Evolutionary conservation across 2,797 vertebrate species (phyloP).

Genomic region (Hypotaenidia okinawae): DNA sequence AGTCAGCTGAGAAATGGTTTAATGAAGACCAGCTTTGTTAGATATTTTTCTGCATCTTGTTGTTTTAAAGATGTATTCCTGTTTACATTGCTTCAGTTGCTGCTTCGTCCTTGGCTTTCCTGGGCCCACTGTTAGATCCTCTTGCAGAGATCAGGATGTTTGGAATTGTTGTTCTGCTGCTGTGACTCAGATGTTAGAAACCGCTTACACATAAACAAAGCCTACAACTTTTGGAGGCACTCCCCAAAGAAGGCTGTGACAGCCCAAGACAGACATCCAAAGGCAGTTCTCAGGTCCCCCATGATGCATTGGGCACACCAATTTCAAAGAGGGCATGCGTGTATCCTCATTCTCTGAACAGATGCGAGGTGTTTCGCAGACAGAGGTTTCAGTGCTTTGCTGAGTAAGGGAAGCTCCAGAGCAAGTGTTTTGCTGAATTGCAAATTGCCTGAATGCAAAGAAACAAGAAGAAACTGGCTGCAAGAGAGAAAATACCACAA

Average conservation of each 20-base stretch:
- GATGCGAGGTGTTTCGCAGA: neutral
- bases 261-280: neutral
- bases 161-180: conserved; percentile 55
- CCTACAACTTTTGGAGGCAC: neutral
- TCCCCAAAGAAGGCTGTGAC: neutral
- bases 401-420: neutral
- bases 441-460: neutral
- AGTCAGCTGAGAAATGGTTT: conserved; percentile 28
- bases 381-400: neutral
- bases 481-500: neutral
- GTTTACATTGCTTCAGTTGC: conserved; percentile 41
- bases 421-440: neutral
- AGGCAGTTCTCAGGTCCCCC: neutral
- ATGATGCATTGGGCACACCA: rapidly evolving
- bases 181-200: conserved; percentile 41
- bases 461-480: conserved; percentile 5
- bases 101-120: conserved; percentile 54
- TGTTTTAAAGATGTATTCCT: conserved; percentile 46
- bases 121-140: conserved; percentile 8
- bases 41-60: conserved; percentile 48
- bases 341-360: neutral
- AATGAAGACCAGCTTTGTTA: conserved; percentile 44
- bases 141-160: conserved; percentile 49
- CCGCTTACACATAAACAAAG: conserved; percentile 20
- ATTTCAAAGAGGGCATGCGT: neutral